phyloP scores from a whole-genome alignment of 2,888 invertebrate genomes.

The Noctua janthina region DNA sequence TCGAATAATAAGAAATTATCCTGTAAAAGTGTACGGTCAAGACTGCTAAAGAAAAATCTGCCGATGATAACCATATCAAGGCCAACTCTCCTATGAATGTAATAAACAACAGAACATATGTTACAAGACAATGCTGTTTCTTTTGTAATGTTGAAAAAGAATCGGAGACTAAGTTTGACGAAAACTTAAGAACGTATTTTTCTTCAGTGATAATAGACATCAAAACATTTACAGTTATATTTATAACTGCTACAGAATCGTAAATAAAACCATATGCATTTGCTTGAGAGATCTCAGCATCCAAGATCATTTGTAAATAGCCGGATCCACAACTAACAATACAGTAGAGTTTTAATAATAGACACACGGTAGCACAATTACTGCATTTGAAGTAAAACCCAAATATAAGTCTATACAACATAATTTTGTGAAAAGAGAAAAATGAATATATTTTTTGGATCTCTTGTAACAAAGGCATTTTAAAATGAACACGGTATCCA shows the following conservation, averaged over 20 bases:
- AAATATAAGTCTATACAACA: slow-evolving; percentile 1
- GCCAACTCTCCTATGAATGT: background rate
- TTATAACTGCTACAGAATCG: background rate
- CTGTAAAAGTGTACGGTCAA: background rate
- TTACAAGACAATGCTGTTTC: background rate
- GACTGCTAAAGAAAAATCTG: no score
- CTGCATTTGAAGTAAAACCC: slow-evolving; percentile 8
- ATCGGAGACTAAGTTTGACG: background rate
- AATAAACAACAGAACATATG: background rate
- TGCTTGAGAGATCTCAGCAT: background rate
- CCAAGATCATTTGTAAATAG: background rate
- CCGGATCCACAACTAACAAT: background rate
- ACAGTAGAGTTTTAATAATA: slow-evolving; percentile 5
- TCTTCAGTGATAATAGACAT: slow-evolving; percentile 2
- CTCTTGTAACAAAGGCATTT: background rate
- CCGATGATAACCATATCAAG: background rate
- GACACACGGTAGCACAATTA: background rate
- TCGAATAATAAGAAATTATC: background rate
- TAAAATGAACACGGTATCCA: background rate
- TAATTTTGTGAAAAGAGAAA: background rate
- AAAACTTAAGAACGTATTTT: slow-evolving; percentile 2
- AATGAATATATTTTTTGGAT: background rate
- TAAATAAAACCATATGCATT: background rate
- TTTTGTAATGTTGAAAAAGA: background rate
- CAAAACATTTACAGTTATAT: background rate